Percentiles rank a stretch among this genome's conserved stretches.
Conservation (phyloP, 2,797 vertebrate genomes). For the Alcedo atthis region DNA sequence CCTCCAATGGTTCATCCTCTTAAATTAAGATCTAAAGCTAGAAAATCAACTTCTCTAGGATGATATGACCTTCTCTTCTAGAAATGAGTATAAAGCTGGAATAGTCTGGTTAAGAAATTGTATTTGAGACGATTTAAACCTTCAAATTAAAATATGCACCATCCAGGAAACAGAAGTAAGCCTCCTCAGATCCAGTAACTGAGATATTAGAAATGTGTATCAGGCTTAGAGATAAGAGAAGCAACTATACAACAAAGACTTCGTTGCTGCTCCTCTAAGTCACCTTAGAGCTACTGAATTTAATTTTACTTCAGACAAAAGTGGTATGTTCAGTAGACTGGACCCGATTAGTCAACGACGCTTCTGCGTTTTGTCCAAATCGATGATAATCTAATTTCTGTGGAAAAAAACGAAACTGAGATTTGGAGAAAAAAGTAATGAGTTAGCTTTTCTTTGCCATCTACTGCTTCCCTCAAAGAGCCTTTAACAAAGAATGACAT, state of each 20-base stretch:
- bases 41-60: background rate
- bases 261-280: background rate
- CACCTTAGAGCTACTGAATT: background rate
- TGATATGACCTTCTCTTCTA: background rate
- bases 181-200: background rate
- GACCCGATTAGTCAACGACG: background rate
- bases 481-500: background rate
- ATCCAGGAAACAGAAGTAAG: background rate
- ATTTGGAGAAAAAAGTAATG: background rate
- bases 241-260: background rate
- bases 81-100: background rate
- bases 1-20: background rate
- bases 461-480: background rate
- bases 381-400: background rate
- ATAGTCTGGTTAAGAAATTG: background rate
- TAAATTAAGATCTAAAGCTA: background rate
- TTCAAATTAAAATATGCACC: constrained; percentile 28
- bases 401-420: background rate
- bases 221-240: background rate
- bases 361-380: background rate
- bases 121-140: constrained; percentile 6
- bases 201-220: background rate
- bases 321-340: background rate
- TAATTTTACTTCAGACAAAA: constrained; percentile 20
- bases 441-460: background rate